phyloP scores from a whole-genome alignment of 1,140 invertebrate genomes.

The Trichoplusia ni region DNA sequence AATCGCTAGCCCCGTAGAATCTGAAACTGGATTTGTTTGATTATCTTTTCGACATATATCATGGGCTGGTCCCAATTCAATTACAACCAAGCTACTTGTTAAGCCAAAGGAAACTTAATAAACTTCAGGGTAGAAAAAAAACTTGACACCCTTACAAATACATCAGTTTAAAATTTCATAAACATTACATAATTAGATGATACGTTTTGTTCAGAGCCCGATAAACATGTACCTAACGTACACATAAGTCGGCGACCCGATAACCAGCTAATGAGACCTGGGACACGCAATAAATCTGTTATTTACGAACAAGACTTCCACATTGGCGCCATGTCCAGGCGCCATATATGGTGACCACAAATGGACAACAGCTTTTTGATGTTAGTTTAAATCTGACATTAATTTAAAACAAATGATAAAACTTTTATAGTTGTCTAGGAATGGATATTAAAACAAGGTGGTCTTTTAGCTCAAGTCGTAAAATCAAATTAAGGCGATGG shows the following conservation, averaged over 20 bases:
- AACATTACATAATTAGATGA: too few relatives aligned
- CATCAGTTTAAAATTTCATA: too few relatives aligned
- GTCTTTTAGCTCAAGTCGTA: background rate
- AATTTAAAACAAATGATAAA: slow-evolving; percentile 19
- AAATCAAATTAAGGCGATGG: slow-evolving; percentile 6
- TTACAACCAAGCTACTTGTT: too few relatives aligned
- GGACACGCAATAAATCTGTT: background rate
- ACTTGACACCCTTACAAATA: too few relatives aligned
- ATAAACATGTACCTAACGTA: too few relatives aligned
- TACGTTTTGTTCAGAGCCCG: too few relatives aligned
- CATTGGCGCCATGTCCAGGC: background rate
- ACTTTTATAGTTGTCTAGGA: background rate
- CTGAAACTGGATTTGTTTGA: too few relatives aligned
- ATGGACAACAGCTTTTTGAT: background rate
- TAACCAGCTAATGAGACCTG: background rate
- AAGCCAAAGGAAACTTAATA: too few relatives aligned
- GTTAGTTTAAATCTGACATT: background rate
- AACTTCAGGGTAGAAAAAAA: too few relatives aligned
- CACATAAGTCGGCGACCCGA: background rate
- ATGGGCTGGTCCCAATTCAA: too few relatives aligned
- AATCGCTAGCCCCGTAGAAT: too few relatives aligned
- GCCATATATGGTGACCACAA: slow-evolving; percentile 26
- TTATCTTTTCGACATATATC: too few relatives aligned
- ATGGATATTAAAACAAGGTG: slow-evolving; percentile 1
- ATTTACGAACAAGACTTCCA: slow-evolving; percentile 1